Evolutionary conservation across 2,113 vertebrate genomes (phyloP), one percentile per base, ranked within the genome.

Genomic region (Syngnathus scovelli): DNA sequence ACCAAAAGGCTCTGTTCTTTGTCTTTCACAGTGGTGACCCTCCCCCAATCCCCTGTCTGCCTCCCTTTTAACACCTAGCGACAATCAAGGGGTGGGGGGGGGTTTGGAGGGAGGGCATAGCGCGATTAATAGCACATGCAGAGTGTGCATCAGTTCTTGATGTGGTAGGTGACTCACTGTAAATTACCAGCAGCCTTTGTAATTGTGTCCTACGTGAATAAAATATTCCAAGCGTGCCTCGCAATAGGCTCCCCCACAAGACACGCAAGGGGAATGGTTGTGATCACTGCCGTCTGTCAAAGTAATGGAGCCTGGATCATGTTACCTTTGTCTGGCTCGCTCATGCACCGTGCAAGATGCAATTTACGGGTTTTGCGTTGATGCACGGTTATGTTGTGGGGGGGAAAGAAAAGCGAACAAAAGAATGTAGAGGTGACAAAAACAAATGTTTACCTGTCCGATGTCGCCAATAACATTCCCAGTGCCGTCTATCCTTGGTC

Each of bases 281-380:
- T 84, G 78, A 83, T 83, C 74, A 80, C 49, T 74, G 75, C 78
- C 67, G 75, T 69, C 85, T 84, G 82, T 87, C 80, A 86, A 52
- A 74, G 79, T 74, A 72, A 74, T 78, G 84, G 79, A 89, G 84
- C 78, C 85, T 71, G 82, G 49, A 86, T 90, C 88, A 83, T 76
- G 70, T 90, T 90, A 89, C 89, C 88, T 90, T 90, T 90, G 89
- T 90, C 83, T 89, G 70, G 71, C 69, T 74, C 64, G 79, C 73
- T 76, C 78, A 75, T 73, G 75, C 64, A 75, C 58, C 1, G 49
- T 33, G 8, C 56, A 51, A 58, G 39, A n/a, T 48, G 58, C 65
- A 1, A 41, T 65, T 49, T 13, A 60, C 7, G 15, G 21, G 66
- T 70, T 58, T 43, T 81, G 80, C 78, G 77, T 64, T 65, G 64